phyloP scores from a whole-genome alignment of 1,140 invertebrate species.

The Anthonomus grandis region DNA sequence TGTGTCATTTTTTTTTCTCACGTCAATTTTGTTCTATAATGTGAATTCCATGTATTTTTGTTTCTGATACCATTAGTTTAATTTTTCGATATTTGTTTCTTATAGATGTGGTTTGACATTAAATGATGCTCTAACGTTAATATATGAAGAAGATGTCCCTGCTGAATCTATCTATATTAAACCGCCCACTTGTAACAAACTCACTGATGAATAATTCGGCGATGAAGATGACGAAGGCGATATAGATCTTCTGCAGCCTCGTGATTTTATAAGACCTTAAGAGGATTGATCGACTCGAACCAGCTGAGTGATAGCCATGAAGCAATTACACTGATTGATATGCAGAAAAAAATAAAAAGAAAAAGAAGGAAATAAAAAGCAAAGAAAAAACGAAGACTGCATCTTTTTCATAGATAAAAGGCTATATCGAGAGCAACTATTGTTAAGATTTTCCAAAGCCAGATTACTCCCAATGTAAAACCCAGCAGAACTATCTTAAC shows the following conservation, averaged over 20 bases:
- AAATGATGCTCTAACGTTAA: background rate
- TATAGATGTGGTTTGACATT: constrained; percentile 2
- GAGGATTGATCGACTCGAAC: background rate
- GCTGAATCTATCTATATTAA: background rate
- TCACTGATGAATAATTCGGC: constrained; percentile 6
- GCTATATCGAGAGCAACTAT: background rate
- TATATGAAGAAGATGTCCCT: background rate
- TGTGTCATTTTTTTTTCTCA: background rate
- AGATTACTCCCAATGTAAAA: background rate
- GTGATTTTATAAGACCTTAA: constrained; percentile 1
- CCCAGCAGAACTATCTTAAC: background rate
- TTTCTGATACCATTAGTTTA: background rate
- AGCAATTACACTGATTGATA: background rate
- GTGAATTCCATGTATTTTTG: background rate
- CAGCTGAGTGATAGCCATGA: background rate
- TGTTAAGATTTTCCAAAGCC: background rate
- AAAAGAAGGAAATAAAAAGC: background rate
- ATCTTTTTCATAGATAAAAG: too few species aligned
- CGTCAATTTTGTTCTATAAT: background rate
- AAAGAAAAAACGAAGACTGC: too few species aligned
- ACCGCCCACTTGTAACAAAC: background rate
- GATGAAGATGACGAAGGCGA: constrained; percentile 15
- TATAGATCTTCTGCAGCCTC: constrained; percentile 5
- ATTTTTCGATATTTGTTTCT: constrained; percentile 2
- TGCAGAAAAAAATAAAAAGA: background rate